A percentile compares a stretch with the other conserved stretches of the same genome.
These are phyloP conservation scores for Prosopocoilus inquinatus DNA, from an alignment of 2,888 invertebrate species.

Conservation along the genomic window DNA sequence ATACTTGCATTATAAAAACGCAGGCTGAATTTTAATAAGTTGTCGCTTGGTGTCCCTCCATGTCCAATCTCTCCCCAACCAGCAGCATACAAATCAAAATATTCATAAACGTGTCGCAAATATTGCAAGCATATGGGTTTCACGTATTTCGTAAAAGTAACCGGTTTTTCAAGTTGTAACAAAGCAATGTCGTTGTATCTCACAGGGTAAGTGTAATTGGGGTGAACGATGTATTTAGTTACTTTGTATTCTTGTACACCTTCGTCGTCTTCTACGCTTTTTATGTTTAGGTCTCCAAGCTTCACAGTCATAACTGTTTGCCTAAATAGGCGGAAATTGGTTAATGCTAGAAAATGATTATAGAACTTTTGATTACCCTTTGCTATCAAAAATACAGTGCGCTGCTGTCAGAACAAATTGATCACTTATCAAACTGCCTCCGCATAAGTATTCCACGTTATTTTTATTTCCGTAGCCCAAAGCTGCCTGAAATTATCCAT, in stretches of 20 bases:
- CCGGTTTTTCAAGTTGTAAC: slow-evolving; percentile 46
- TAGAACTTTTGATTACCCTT: slow-evolving; percentile 25
- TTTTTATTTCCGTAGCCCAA: slow-evolving; percentile 37
- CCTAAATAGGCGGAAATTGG: background rate
- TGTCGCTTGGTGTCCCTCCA: slow-evolving; percentile 34
- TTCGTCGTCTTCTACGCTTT: slow-evolving; percentile 28
- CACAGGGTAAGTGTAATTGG: slow-evolving; percentile 45
- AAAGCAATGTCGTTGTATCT: slow-evolving; percentile 57
- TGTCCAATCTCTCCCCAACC: slow-evolving; percentile 51
- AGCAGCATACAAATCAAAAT: slow-evolving; percentile 42
- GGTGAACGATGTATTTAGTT: slow-evolving; percentile 45
- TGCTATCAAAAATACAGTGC: slow-evolving; percentile 54
- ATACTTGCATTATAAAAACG: slow-evolving; percentile 32
- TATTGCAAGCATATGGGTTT: slow-evolving; percentile 53
- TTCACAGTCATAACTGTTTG: slow-evolving; percentile 23
- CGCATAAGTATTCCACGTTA: slow-evolving; percentile 57
- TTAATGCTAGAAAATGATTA: no score
- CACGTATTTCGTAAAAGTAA: slow-evolving; percentile 45
- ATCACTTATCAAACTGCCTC: slow-evolving; percentile 64
- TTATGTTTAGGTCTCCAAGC: slow-evolving; percentile 51
- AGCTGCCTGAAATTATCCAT: slow-evolving; percentile 33
- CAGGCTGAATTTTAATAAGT: slow-evolving; percentile 51
- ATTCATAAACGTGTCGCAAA: background rate
- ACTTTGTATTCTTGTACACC: slow-evolving; percentile 34
- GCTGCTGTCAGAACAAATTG: slow-evolving; percentile 66